These are phyloP conservation scores for Dolichallabes microphthalmus DNA, from an alignment of 2,113 vertebrate genomes.

Conservation along the genomic window DNA sequence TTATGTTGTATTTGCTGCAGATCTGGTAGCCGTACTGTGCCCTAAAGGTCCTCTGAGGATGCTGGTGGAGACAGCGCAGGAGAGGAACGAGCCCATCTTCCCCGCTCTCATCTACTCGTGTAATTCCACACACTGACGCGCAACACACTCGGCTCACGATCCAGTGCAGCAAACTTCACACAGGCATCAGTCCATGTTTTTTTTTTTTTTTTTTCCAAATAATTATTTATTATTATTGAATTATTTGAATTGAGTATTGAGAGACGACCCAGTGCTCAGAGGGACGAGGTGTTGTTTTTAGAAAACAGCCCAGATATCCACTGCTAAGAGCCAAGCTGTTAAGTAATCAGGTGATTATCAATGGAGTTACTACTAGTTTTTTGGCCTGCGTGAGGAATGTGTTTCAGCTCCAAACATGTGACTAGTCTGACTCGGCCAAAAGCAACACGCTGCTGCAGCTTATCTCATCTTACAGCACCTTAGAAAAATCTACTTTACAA, in stretches of 20 bases:
- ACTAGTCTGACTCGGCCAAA: background rate
- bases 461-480: background rate
- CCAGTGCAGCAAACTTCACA: background rate
- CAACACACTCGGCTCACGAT: background rate
- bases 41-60: conserved; percentile 92
- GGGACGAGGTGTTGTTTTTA: background rate
- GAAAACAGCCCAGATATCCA: background rate
- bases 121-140: conserved; percentile 69
- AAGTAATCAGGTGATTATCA: background rate
- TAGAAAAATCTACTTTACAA: background rate
- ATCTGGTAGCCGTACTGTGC: conserved; percentile 90
- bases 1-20: conserved; percentile 68
- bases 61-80: conserved; percentile 96
- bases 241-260: background rate
- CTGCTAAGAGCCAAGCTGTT: background rate
- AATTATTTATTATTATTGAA: too few species aligned
- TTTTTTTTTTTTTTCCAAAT: too few species aligned
- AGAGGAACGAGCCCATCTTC: conserved; percentile 96
- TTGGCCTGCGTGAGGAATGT: background rate
- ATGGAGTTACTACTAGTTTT: background rate
- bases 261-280: background rate
- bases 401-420: background rate
- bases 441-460: background rate
- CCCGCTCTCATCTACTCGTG: conserved; percentile 97
- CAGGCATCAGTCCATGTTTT: too few species aligned